Evolutionary conservation across 2,888 invertebrate species (phyloP), one percentile per base, ranked within the genome.

Genomic region (Punctoribates punctum): DNA sequence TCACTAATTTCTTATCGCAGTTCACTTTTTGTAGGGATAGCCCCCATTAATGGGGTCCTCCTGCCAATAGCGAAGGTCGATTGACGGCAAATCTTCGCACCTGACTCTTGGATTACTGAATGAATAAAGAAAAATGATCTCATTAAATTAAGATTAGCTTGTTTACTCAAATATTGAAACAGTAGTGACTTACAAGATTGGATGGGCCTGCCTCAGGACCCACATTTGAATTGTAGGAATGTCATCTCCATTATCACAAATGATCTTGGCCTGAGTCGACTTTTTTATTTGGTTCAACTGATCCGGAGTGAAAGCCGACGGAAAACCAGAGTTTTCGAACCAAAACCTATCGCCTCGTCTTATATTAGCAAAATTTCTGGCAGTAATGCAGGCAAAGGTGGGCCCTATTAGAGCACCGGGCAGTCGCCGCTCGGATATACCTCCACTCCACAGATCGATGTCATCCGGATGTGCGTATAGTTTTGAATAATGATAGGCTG

Each of bases 401-500:
- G 95, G 95, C 73, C 96, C 96, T 78, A 96, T 87, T 90, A 95
- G 92, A 76, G 93, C 93, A 67, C 94, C 95, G 9, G 92, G 91
- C 77, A 95, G 86, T 3, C 94, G 91, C 77, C 90, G 87, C 83
- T 96, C 96, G 0, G 94, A 93, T 11, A 96, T 93, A 70, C 94
- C 96, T 73, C 94, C 96, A 27, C 93, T 93, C 93, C 95, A 96
- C 75, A 96, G 87, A 86, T 96, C 96, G 73, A 96, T 92, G 84
- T 96, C 96, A 77, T 90, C 88, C 0, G 94, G 94, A 84, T 93
- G 91, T 79, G 91, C 91, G 77, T 81, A 81, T 13, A 81, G 74
- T 60, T 79, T 48, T 0, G 80, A 79, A 73, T 81, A 81, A 29
- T 79, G 75, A 60, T 75, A 79, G 6, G 81, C 81, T 17, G 81